Conservation (phyloP, 2,888 invertebrate species). For the Amphipoea lucens region DNA sequence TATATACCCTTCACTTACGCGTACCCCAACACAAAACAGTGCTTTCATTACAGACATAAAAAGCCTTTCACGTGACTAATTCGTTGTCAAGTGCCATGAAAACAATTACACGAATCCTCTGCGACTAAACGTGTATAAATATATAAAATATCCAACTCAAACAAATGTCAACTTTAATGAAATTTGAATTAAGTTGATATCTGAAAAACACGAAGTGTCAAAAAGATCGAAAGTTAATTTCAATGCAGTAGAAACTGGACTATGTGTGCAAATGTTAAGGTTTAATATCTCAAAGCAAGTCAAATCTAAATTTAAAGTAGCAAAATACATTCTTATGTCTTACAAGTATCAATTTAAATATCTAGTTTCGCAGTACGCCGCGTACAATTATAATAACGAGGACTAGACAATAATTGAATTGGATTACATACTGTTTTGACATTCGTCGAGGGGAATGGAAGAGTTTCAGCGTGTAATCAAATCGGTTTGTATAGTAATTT, state of each 20-base stretch:
- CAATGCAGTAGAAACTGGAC: neutral
- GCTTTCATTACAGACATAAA: slow-evolving; percentile 48
- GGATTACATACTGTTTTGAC: slow-evolving; percentile 57
- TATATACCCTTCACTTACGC: slow-evolving; percentile 19
- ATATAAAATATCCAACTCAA: neutral
- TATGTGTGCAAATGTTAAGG: neutral
- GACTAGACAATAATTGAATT: slow-evolving; percentile 53
- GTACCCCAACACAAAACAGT: slow-evolving; percentile 21
- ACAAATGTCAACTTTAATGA: slow-evolving; percentile 21
- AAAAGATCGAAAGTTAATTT: slow-evolving; percentile 1
- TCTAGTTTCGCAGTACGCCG: slow-evolving; percentile 43
- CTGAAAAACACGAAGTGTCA: neutral
- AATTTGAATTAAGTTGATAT: slow-evolving; percentile 24
- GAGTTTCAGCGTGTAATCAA: slow-evolving; percentile 19
- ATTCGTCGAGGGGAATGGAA: slow-evolving; percentile 28
- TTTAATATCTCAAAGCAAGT: neutral
- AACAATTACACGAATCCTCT: slow-evolving; percentile 44
- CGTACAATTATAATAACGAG: slow-evolving; percentile 46
- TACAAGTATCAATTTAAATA: slow-evolving; percentile 44
- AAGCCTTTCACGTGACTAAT: slow-evolving; percentile 57
- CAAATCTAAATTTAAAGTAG: slow-evolving; percentile 10
- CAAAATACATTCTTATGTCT: slow-evolving; percentile 31
- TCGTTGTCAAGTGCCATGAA: slow-evolving; percentile 43
- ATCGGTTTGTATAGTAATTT: slow-evolving; percentile 15
- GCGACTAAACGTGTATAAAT: slow-evolving; percentile 1